Evolutionary conservation across 1,140 invertebrate species (phyloP).

Genomic region (Colletes gigas): DNA sequence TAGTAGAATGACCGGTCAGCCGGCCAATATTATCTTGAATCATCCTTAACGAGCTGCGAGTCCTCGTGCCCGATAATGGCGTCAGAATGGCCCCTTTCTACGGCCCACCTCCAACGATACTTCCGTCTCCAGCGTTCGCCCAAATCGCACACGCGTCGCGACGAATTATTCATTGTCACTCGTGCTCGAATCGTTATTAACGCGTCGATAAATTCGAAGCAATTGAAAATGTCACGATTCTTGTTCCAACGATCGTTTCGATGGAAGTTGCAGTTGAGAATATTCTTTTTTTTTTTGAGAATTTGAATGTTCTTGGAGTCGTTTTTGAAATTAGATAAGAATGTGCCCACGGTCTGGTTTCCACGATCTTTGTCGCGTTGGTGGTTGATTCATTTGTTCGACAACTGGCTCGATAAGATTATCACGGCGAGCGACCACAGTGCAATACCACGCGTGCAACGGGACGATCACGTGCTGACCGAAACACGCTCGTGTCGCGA

Average conservation of each 20-base stretch:
- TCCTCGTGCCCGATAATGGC: conserved; percentile 39
- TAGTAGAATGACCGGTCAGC: conserved; percentile 49
- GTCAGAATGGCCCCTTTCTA: conserved; percentile 8
- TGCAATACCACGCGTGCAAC: not conserved
- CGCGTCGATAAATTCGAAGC: too few relatives aligned
- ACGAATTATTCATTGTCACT: too few relatives aligned
- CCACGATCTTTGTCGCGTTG: too few relatives aligned
- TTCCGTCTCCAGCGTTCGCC: not conserved
- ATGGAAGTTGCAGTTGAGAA: too few relatives aligned
- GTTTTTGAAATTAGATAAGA: too few relatives aligned
- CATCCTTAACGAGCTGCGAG: conserved; percentile 53
- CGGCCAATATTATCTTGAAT: conserved; percentile 59
- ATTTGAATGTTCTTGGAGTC: too few relatives aligned
- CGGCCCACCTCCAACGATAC: not conserved
- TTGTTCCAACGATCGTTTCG: too few relatives aligned
- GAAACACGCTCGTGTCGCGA: not conserved
- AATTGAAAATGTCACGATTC: too few relatives aligned
- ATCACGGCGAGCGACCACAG: not conserved
- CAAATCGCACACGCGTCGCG: not conserved
- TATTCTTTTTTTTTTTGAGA: too few relatives aligned
- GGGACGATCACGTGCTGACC: not conserved
- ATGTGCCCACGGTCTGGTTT: too few relatives aligned
- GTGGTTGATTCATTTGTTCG: not conserved
- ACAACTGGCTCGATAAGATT: not conserved
- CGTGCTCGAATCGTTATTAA: too few relatives aligned